These are phyloP conservation scores for Trypoxylon attenuatum DNA, from an alignment of 2,888 invertebrate species.

Conservation along the genomic window DNA sequence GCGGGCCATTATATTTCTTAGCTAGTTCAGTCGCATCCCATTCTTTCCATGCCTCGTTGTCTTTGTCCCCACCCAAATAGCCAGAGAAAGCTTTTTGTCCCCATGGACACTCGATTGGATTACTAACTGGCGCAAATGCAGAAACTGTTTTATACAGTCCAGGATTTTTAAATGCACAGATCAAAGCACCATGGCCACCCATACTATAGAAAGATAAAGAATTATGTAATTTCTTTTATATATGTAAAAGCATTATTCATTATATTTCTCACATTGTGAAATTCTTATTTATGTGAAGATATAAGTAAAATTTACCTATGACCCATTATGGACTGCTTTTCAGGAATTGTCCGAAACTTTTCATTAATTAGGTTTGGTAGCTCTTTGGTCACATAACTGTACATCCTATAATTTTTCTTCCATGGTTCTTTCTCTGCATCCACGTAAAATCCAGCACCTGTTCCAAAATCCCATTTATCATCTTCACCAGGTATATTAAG, in stretches of 20 bases:
- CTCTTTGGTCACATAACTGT: slow-evolving; percentile 93
- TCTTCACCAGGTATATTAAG: slow-evolving; percentile 93
- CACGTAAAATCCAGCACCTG: slow-evolving; percentile 96
- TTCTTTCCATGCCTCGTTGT: slow-evolving; percentile 79
- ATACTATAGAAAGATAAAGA: slow-evolving; percentile 91
- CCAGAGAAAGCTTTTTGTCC: slow-evolving; percentile 90
- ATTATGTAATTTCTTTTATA: not conserved
- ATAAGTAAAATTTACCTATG: slow-evolving; percentile 83
- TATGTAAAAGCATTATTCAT: not conserved
- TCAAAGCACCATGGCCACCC: slow-evolving; percentile 98
- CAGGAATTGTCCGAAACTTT: slow-evolving; percentile 81
- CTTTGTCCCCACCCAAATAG: slow-evolving; percentile 84
- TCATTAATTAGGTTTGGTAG: slow-evolving; percentile 84
- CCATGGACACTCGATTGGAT: slow-evolving; percentile 91
- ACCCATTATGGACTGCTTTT: slow-evolving; percentile 86
- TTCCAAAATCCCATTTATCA: slow-evolving; percentile 95
- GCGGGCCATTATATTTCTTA: slow-evolving; percentile 88
- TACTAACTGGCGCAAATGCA: slow-evolving; percentile 96
- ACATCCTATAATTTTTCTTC: slow-evolving; percentile 96
- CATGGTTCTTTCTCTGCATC: slow-evolving; percentile 95
- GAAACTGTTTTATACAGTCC: slow-evolving; percentile 91
- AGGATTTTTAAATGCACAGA: slow-evolving; percentile 93
- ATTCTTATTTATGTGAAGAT: too few species aligned
- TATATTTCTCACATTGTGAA: slow-evolving; percentile 1
- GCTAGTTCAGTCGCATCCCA: slow-evolving; percentile 94